phyloP scores from a whole-genome alignment of 2,797 vertebrate species.

The Masticophis lateralis region DNA sequence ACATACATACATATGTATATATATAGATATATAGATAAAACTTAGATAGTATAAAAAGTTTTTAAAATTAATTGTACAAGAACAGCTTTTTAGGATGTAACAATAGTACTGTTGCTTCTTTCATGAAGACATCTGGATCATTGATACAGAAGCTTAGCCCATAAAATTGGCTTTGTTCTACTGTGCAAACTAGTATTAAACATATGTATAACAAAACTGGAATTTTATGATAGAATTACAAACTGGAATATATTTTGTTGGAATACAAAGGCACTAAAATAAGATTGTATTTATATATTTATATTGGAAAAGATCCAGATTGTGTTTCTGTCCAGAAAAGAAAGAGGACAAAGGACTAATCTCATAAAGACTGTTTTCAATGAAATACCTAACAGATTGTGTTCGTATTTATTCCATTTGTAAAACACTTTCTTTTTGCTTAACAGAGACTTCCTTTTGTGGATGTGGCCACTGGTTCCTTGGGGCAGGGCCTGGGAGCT shows the following conservation, averaged over 20 bases:
- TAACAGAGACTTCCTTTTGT: conserved; percentile 84
- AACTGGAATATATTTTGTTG: background rate
- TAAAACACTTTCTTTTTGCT: background rate
- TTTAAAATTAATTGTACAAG: background rate
- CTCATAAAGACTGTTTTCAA: background rate
- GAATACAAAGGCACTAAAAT: too few species aligned
- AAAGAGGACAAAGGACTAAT: background rate
- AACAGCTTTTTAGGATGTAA: background rate
- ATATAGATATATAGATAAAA: background rate
- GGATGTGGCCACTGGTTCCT: conserved; percentile 84
- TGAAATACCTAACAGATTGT: background rate
- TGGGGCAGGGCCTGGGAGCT: conserved; percentile 85
- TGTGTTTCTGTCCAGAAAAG: background rate
- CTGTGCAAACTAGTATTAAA: background rate
- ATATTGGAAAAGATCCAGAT: background rate
- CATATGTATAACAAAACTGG: background rate
- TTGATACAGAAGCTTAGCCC: background rate
- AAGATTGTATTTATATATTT: background rate
- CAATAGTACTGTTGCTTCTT: background rate
- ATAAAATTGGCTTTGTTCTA: background rate
- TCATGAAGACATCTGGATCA: background rate
- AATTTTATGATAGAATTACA: background rate
- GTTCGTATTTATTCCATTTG: background rate
- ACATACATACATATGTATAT: too few species aligned
- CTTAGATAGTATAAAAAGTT: background rate